Percentiles rank a stretch among this genome's conserved stretches.
These are phyloP conservation scores for Chymomyza amoena DNA, from an alignment of 2,888 invertebrate species.

Conservation along the genomic window DNA sequence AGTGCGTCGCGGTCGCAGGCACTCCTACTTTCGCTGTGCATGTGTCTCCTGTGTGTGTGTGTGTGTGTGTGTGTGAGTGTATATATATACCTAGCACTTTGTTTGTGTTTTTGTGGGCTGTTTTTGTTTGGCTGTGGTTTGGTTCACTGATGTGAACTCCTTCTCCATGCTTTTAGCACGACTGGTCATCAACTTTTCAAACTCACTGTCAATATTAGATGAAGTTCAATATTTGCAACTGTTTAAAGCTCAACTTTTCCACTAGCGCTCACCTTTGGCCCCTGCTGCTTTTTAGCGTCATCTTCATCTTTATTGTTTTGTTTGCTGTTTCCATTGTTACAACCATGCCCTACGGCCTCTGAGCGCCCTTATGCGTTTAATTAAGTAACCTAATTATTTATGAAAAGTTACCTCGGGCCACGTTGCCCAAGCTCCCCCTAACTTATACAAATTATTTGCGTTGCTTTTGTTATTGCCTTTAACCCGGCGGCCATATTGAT, in stretches of 20 bases:
- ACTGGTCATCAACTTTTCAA: not conserved
- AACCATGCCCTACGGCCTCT: not conserved
- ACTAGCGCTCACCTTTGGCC: not conserved
- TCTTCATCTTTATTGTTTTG: not conserved
- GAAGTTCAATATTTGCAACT: conserved; percentile 20
- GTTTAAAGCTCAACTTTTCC: conserved; percentile 21
- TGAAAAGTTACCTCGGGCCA: conserved; percentile 34
- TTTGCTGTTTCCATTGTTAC: not conserved
- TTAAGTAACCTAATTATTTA: conserved; percentile 49
- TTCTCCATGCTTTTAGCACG: not conserved
- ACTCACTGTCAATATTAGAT: not conserved
- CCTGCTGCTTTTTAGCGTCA: not conserved
- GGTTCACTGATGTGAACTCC: not conserved
- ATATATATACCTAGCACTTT: not conserved
- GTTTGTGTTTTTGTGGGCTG: conserved; percentile 2
- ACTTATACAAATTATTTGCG: not conserved
- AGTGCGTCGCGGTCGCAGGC: conserved; percentile 14
- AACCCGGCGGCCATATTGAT: conserved; percentile 49
- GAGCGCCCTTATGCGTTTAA: conserved; percentile 28
- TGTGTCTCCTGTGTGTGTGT: conserved; percentile 10
- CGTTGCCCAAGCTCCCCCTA: not conserved
- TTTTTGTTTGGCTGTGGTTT: conserved; percentile 12
- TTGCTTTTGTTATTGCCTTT: not conserved
- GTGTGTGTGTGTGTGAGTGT: conserved; percentile 15
- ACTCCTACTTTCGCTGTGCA: not conserved